Conservation (phyloP, 1,140 invertebrate species). For the Tetraneura akinire region DNA sequence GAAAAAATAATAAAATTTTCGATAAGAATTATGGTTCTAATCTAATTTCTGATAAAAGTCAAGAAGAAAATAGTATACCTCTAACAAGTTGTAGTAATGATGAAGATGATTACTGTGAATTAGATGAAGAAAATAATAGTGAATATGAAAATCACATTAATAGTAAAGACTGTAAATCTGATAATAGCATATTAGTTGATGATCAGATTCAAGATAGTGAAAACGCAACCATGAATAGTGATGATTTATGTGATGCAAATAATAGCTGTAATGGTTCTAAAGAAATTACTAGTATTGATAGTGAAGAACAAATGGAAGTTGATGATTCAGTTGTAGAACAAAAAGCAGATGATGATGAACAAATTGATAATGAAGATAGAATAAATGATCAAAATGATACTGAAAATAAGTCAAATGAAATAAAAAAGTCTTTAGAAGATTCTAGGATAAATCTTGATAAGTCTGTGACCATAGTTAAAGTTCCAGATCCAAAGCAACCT, state of each 20-base stretch:
- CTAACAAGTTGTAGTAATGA: constrained; percentile 47
- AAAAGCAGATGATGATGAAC: constrained; percentile 52
- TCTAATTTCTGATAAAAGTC: constrained; percentile 33
- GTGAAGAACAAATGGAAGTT: constrained; percentile 39
- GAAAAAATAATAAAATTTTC: constrained; percentile 57
- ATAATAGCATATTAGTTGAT: constrained; percentile 53
- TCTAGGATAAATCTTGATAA: constrained; percentile 51
- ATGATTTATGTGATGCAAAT: background rate
- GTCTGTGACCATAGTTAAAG: constrained; percentile 36
- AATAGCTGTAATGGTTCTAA: constrained; percentile 39
- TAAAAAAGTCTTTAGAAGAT: constrained; percentile 49
- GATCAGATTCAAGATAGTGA: constrained; percentile 27
- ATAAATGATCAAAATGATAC: constrained; percentile 47
- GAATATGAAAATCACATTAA: constrained; percentile 53
- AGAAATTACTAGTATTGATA: constrained; percentile 8
- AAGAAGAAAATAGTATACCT: background rate
- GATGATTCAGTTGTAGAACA: constrained; percentile 25
- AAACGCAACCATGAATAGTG: constrained; percentile 18
- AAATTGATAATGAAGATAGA: constrained; percentile 46
- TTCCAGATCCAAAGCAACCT: constrained; percentile 19
- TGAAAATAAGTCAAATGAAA: constrained; percentile 51
- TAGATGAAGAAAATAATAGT: constrained; percentile 49
- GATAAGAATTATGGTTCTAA: constrained; percentile 52
- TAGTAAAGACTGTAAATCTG: constrained; percentile 53
- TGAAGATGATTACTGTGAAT: constrained; percentile 52